A percentile compares a stretch with the other conserved stretches of the same genome.
Conservation (phyloP, 2,113 vertebrate genomes). For the Gobius niger region DNA sequence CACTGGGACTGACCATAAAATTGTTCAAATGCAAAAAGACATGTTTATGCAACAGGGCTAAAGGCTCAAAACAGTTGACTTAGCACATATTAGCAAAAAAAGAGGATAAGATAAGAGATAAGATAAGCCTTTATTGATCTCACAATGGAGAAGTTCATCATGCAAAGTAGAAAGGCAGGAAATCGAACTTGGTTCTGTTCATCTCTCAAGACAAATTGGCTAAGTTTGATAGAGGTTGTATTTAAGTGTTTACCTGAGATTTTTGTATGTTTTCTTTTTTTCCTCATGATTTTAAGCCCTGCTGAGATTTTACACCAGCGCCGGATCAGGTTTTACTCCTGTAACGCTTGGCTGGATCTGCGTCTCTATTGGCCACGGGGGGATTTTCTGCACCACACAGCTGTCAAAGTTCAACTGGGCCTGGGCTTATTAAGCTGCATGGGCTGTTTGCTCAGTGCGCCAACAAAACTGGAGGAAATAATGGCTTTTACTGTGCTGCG, state of each 20-base stretch:
- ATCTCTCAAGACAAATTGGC: neutral
- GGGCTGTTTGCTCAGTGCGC: neutral
- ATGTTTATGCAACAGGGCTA: too few relatives aligned
- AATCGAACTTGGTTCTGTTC: neutral
- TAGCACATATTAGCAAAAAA: too few relatives aligned
- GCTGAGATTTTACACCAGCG: neutral
- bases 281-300: neutral
- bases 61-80: too few relatives aligned
- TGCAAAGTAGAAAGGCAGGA: too few relatives aligned
- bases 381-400: constrained; percentile 2
- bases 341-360: neutral
- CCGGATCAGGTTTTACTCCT: neutral
- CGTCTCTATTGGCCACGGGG: constrained; percentile 4
- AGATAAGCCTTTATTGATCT: too few relatives aligned
- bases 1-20: too few relatives aligned
- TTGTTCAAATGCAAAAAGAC: too few relatives aligned
- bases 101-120: too few relatives aligned
- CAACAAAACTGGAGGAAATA: constrained; percentile 9
- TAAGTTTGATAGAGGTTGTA: neutral
- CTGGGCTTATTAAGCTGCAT: constrained; percentile 4
- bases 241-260: neutral
- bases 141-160: too few relatives aligned
- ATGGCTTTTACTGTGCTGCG: constrained; percentile 1
- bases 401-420: constrained; percentile 7
- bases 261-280: neutral